A percentile compares a stretch with the other conserved stretches of the same genome.
Evolutionary conservation across 2,888 invertebrate genomes (phyloP).

Genomic region (Platypus cylindrus): DNA sequence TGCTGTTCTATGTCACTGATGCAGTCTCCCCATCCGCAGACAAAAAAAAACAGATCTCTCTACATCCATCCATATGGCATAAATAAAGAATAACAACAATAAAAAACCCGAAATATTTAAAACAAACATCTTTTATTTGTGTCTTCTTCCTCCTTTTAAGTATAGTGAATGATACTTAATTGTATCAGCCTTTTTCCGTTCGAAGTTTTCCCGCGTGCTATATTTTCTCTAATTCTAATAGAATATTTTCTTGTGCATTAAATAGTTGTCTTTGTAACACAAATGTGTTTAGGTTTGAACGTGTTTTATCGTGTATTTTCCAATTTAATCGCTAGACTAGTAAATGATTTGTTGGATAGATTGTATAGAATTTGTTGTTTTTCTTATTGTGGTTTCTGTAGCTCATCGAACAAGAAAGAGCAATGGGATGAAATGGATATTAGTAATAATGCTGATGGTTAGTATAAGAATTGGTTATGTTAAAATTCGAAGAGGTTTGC

Average conservation of each 20-base stretch:
- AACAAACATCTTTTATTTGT: too few species aligned
- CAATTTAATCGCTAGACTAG: slow-evolving; percentile 27
- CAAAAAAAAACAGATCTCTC: too few species aligned
- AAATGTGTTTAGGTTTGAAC: slow-evolving; percentile 30
- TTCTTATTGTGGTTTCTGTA: slow-evolving; percentile 25
- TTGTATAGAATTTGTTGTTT: slow-evolving; percentile 27
- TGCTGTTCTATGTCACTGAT: too few species aligned
- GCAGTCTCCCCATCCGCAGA: too few species aligned
- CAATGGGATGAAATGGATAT: too few species aligned
- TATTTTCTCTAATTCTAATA: too few species aligned
- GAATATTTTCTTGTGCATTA: background rate
- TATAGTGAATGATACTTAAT: too few species aligned
- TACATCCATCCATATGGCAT: too few species aligned
- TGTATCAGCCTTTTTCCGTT: slow-evolving; percentile 2
- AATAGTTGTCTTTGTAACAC: slow-evolving; percentile 5
- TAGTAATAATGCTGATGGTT: slow-evolving; percentile 5
- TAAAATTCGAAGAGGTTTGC: slow-evolving; percentile 5
- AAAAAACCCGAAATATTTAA: too few species aligned
- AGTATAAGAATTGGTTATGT: slow-evolving; percentile 4
- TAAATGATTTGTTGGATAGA: slow-evolving; percentile 23
- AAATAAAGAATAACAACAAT: too few species aligned
- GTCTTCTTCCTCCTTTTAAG: too few species aligned
- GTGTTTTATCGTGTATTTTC: slow-evolving; percentile 29
- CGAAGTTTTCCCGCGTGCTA: background rate
- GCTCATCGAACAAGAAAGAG: slow-evolving; percentile 3